Evolutionary conservation across 1,140 invertebrate species (phyloP).

Genomic region (Pygmarrhopalites habei): DNA sequence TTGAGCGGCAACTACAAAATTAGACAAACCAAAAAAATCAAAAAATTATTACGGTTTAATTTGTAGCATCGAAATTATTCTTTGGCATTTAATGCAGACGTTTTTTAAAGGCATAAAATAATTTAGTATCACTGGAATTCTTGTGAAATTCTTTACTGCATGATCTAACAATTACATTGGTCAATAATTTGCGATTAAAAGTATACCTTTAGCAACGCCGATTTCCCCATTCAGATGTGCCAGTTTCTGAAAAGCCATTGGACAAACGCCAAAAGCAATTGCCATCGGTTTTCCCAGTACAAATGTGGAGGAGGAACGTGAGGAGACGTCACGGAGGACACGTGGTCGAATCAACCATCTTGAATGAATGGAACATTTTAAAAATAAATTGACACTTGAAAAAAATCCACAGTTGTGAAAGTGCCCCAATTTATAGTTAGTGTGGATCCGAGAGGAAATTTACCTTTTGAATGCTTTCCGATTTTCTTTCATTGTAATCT

Average conservation of each 20-base stretch:
- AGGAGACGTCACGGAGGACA: constrained; percentile 67
- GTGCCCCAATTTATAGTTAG: no score
- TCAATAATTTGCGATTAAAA: no score
- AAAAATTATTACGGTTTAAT: background rate
- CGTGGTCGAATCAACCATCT: constrained; percentile 72
- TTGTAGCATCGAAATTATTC: constrained; percentile 42
- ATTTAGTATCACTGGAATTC: no score
- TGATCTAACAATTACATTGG: no score
- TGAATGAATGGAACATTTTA: background rate
- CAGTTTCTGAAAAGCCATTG: constrained; percentile 88
- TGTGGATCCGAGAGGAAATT: background rate
- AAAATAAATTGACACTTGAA: background rate
- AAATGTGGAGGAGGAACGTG: constrained; percentile 55
- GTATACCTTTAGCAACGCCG: constrained; percentile 69
- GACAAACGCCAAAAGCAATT: constrained; percentile 80
- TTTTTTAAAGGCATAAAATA: no score
- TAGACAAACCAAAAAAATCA: constrained; percentile 34
- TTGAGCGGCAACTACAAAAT: constrained; percentile 60
- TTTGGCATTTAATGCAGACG: no score
- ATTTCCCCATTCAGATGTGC: constrained; percentile 82
- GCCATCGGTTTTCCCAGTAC: constrained; percentile 61
- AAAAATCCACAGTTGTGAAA: background rate
- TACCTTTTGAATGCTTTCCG: constrained; percentile 42
- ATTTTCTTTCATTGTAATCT: constrained; percentile 57
- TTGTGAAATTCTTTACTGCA: no score